Evolutionary conservation across 2,888 invertebrate species (phyloP), one percentile per base, ranked within the genome.

Genomic region (Amphipoea lucens): DNA sequence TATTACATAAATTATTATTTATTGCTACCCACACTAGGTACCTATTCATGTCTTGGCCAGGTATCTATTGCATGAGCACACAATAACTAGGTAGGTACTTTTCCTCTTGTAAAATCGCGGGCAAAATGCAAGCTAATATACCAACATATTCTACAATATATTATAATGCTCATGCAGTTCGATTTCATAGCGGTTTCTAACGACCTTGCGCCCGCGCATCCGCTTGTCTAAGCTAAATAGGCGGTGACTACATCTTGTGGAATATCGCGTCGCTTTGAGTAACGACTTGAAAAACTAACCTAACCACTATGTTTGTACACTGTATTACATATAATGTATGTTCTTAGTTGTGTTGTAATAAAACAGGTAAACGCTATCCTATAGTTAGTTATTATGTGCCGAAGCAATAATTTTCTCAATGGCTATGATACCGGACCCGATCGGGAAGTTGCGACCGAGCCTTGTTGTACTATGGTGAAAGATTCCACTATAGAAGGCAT

Each of bases 121-220:
- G 17, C 23, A n/a, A 57, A 73, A 74, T 36, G 23, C 36, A 74
- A 29, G 51, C 60, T 48, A 69, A 65, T 75, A 69, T 60, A 65
- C 65, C 11, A 65, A 65, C 11, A 40, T 23, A 65, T 11, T 71
- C 66, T 63, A 60, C 67, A 81, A 72, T 51, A 83, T 74, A 88
- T 87, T 40, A 67, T 17, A 89, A 90, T 89, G 81, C 84, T 88
- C 85, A 86, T 86, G 87, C 83, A 83, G 85, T 83, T 90, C 87
- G 87, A 89, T 86, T 87, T 88, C 82, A 83, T 82, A 84, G 87
- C 76, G 81, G 84, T 88, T 86, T 92, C 91, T 92, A 90, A 90
- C 88, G 91, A 89, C 90, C 90, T 90, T 91, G 88, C 81, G 80
- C 81, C 45, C 66, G 79, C 82, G 87, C 88, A 92, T 92, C 92